Evolutionary conservation across 2,797 vertebrate species (phyloP).

Genomic region (Notolepis coatsorum): DNA sequence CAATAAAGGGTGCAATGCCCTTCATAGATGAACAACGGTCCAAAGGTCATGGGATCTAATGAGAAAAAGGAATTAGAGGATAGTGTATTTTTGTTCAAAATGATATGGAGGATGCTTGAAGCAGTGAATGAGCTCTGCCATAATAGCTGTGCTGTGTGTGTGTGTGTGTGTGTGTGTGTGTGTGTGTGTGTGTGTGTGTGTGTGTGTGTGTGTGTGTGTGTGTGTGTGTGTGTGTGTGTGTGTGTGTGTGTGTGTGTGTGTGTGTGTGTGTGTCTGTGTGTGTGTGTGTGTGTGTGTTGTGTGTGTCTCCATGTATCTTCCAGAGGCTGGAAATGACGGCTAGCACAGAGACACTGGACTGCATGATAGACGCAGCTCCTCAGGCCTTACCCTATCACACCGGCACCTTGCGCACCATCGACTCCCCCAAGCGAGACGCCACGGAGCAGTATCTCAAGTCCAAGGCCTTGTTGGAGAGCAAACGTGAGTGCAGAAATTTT

Average conservation of each 20-base stretch:
- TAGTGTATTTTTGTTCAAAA: not conserved
- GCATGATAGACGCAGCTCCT: conserved; percentile 70
- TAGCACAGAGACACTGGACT: conserved; percentile 85
- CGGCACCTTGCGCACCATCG: conserved; percentile 78
- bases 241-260: conserved; percentile 1
- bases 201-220: conserved; percentile 7
- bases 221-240: not conserved
- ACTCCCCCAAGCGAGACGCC: conserved; percentile 92
- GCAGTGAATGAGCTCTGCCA: not conserved
- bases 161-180: not conserved
- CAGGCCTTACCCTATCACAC: conserved; percentile 93
- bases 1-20: conserved; percentile 23
- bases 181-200: conserved; percentile 4
- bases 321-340: conserved; percentile 88
- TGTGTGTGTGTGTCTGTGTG: conserved; percentile 3
- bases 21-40: conserved; percentile 14
- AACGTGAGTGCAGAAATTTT: conserved; percentile 91
- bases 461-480: conserved; percentile 95
- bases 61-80: not conserved
- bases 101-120: not conserved
- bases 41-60: conserved; percentile 8
- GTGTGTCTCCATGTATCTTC: conserved; percentile 2
- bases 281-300: not conserved
- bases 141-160: not conserved
- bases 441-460: conserved; percentile 97